Base-by-base conservation (phyloP, 2,888 invertebrate genomes). In the Drosophila affinis region DNA sequence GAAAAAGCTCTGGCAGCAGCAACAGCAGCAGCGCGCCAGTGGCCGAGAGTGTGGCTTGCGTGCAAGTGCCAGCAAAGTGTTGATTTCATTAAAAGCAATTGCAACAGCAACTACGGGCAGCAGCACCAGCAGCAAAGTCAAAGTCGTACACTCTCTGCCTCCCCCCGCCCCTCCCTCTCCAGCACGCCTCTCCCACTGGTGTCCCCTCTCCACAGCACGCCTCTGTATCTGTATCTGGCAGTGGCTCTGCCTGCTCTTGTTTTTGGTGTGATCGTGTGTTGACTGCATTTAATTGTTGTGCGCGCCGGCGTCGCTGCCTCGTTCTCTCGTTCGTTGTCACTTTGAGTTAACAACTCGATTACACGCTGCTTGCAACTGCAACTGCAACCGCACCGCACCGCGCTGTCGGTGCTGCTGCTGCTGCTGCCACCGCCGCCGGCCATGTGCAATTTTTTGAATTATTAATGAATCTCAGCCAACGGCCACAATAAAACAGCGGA, bases 321-420 rank as follows among this genome's bases (percentile, higher is more conserved):
- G 44, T 65, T 51, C 72, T 46, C 73, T 75, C 78, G 79, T 71
- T 74, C 83, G 81, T 81, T 88, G 88, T 88, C 88, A 87, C 79
- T 80, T 81, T 78, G 87, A 86, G 78, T 82, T 87, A 89, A 90
- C 90, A 89, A 90, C 88, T 88, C 89, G 89, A 89, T 89, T 90
- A 90, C 87, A 88, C 77, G 79, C 73, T 65, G 78, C 85, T 75
- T 75, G 83, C 75, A 63, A 59, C 49, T 65, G 72, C 55, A 51
- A 54, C 53, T 39, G 57, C 62, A 57, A 27, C 32, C 34, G 21
- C 21, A 21, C 24, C 24, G 24, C 24, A 24, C 24, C 0, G 29
- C 61, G 10, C 39, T 10, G 58, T n/a, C 61, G 51, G 51, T n/a
- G 14, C 61, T 49, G 60, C 46, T 51, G 27, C 54, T 67, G 57